Evolutionary conservation across 2,888 invertebrate species (phyloP).

Genomic region (Cataglyphis altisquamis): DNA sequence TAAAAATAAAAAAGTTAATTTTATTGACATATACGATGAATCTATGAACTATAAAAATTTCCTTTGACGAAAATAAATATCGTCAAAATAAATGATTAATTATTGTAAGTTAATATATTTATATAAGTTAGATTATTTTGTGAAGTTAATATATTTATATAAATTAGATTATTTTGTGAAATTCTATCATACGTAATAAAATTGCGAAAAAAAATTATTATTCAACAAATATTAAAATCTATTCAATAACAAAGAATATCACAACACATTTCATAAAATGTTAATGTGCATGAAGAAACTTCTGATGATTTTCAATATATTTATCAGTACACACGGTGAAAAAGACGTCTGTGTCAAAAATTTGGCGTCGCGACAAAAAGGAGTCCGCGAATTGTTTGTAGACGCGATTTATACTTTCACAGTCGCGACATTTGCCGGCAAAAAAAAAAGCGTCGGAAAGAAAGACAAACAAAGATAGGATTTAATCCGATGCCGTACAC

Average conservation of each 20-base stretch:
- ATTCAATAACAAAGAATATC: not conserved
- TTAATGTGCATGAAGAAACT: not conserved
- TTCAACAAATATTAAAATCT: not conserved
- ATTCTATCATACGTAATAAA: not conserved
- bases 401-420: constrained; percentile 5
- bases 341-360: not conserved
- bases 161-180: not conserved
- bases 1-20: not conserved
- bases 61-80: not conserved
- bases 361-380: not conserved
- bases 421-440: not conserved
- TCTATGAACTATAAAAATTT: not conserved
- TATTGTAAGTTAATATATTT: constrained; percentile 1
- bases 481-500: constrained; percentile 28
- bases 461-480: constrained; percentile 6
- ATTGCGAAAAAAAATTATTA: not conserved
- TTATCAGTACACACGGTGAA: not conserved
- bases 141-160: not conserved
- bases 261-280: not conserved
- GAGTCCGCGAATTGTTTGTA: constrained; percentile 21
- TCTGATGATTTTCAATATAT: not conserved
- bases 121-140: not conserved
- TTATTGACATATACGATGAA: not conserved
- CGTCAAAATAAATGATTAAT: not conserved
- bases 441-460: not conserved